Evolutionary conservation across 2,113 vertebrate genomes (phyloP).

Genomic region (Indri indri): DNA sequence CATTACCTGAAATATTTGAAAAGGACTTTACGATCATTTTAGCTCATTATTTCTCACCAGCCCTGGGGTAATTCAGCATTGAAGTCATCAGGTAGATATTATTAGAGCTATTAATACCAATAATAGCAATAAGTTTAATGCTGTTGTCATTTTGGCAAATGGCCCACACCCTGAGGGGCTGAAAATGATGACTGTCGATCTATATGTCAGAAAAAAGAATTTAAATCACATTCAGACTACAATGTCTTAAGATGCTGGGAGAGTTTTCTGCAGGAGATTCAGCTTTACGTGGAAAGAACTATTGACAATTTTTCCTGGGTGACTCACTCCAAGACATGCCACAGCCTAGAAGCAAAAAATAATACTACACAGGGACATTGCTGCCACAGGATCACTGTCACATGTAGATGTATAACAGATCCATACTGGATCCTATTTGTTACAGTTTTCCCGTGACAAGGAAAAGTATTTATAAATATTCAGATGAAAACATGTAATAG

Average conservation of each 20-base stretch:
- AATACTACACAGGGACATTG: neutral
- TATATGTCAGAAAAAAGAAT: neutral
- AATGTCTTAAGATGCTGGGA: neutral
- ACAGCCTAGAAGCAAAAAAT: neutral
- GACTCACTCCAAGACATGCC: neutral
- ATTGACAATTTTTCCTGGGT: neutral
- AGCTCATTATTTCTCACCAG: constrained; percentile 25
- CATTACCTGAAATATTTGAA: constrained; percentile 6
- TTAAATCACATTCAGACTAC: neutral
- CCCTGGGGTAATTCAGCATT: neutral
- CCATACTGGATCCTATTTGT: neutral
- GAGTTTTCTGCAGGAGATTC: neutral
- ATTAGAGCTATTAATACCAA: constrained; percentile 66
- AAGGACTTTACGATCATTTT: constrained; percentile 35
- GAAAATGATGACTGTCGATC: neutral
- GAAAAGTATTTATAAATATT: neutral
- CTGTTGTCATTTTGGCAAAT: constrained; percentile 51
- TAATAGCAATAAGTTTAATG: constrained; percentile 26
- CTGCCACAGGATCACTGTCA: neutral
- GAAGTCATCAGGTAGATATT: constrained; percentile 29
- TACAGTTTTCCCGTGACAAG: neutral
- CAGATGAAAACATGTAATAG: neutral
- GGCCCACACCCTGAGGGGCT: neutral
- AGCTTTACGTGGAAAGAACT: neutral
- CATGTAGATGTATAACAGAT: neutral